Evolutionary conservation across 2,113 vertebrate genomes (phyloP).

Genomic region (Vombatus ursinus): DNA sequence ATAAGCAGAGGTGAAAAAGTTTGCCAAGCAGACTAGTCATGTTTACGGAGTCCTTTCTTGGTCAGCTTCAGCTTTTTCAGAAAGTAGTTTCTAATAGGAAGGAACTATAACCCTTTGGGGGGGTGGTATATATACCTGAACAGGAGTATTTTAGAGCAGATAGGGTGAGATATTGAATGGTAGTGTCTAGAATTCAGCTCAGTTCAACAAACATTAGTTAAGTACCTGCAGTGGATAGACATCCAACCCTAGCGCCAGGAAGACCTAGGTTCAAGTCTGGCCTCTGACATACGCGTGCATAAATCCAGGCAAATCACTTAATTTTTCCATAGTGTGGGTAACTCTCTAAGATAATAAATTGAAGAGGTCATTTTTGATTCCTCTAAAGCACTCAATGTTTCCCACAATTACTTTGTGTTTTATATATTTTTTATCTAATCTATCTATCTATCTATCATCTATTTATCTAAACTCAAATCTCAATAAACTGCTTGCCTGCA

Average conservation of each 20-base stretch:
- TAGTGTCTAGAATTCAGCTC: not conserved
- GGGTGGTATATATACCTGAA: not conserved
- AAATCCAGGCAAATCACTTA: not conserved
- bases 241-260: not conserved
- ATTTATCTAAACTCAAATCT: no score
- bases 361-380: no score
- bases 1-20: not conserved
- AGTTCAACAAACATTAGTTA: not conserved
- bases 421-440: no score
- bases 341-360: not conserved
- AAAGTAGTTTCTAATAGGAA: not conserved
- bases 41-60: not conserved
- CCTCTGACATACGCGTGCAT: not conserved
- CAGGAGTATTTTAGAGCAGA: not conserved
- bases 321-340: not conserved
- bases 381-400: no score
- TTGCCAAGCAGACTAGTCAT: not conserved
- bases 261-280: not conserved
- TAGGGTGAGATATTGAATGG: not conserved
- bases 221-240: not conserved
- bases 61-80: not conserved
- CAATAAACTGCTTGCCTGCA: not conserved
- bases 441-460: no score
- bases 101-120: no score
- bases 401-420: no score